Conservation (phyloP, 2,888 invertebrate genomes). For the Ectobius pallidus region DNA sequence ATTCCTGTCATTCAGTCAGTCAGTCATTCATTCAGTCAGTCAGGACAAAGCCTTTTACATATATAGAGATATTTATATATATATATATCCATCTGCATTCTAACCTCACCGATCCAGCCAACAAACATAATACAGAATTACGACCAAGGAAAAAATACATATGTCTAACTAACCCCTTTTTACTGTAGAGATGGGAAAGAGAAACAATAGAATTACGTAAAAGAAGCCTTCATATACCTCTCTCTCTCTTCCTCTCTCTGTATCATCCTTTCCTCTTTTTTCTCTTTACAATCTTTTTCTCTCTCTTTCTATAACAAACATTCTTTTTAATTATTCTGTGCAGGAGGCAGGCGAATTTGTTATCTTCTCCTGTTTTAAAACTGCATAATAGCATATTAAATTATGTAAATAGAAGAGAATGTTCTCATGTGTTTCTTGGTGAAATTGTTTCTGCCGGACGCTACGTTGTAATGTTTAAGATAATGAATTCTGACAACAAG, state of each 20-base stretch:
- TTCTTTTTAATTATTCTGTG: neutral
- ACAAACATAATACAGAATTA: conserved; percentile 26
- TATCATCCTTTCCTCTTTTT: too few species aligned
- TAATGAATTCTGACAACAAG: too few species aligned
- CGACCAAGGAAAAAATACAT: neutral
- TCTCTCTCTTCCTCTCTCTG: too few species aligned
- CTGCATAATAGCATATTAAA: neutral
- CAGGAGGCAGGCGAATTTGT: neutral
- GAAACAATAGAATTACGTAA: neutral
- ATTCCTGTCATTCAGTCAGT: too few species aligned
- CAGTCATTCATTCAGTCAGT: too few species aligned
- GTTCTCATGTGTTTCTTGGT: neutral
- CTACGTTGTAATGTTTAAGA: too few species aligned
- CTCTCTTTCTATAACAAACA: too few species aligned
- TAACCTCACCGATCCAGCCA: conserved; percentile 8
- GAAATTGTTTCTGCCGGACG: neutral
- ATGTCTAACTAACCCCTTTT: neutral
- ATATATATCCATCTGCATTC: too few species aligned
- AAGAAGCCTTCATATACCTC: neutral
- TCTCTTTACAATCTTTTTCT: too few species aligned
- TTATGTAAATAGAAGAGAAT: neutral
- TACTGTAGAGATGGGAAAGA: neutral
- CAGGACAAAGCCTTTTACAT: too few species aligned
- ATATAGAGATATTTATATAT: too few species aligned
- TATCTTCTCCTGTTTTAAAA: neutral